Evolutionary conservation across 2,113 vertebrate species (phyloP), one percentile per base, ranked within the genome.

Genomic region (Ictidomys tridecemlineatus): DNA sequence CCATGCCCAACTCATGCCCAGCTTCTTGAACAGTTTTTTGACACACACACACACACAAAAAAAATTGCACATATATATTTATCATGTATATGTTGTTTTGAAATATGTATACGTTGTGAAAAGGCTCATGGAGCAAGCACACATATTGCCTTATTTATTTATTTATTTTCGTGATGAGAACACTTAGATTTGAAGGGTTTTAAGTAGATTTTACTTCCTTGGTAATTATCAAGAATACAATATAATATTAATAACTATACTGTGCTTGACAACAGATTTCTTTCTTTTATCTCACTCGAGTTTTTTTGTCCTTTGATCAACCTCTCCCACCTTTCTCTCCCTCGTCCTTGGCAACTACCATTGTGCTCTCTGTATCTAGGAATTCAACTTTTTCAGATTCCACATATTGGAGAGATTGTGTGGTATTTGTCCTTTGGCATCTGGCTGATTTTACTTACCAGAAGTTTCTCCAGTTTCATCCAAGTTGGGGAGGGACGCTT

Each of bases 261-360:
- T 34, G 42, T 58, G 58, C 6, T 82, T 34, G 14, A 32, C 28
- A 39, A 89, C 9, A 67, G 45, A 42, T 39, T 24, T 84, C 17
- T 45, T 45, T 45, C 45, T 45, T 45, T 45, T 45, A 45, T 74
- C 67, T 88, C 39, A 51, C 20, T 51, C 16, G 61, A 63, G 51
- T 16, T 53, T 18, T 18, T 65, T 26, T 63, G 24, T 14, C 13
- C 26, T 53, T 51, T 22, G 34, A 63, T 8, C 18, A 83, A 42
- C 11, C 42, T 7, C 18, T 63, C 0, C 14, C 13, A 34, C 2
- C 3, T 1, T 18, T 1, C 34, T 32, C 18, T 34, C 42, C 8
- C 28, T 17, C 20, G 61, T 24, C 32, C 16, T 34, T 48, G 26
- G 61, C 20, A 20, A 37, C 53, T 11, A 30, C 74, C 65, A 8